phyloP scores from a whole-genome alignment of 2,888 invertebrate genomes.

The Syrphus vitripennis region DNA sequence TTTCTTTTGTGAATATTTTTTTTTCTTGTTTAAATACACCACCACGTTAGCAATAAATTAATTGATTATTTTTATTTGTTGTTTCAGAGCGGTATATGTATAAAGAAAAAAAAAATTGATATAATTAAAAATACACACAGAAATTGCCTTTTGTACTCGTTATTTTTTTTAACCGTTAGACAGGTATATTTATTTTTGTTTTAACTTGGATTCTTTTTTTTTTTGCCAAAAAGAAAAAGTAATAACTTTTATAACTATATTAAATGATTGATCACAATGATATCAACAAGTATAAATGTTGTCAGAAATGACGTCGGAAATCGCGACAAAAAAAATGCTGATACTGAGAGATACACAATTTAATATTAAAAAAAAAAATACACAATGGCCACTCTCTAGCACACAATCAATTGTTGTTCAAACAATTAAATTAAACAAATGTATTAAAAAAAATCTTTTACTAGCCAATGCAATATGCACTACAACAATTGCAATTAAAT shows the following conservation, averaged over 20 bases:
- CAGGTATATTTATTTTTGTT: slow-evolving; percentile 12
- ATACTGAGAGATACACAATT: neutral
- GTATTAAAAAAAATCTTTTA: slow-evolving; percentile 2
- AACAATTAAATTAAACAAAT: slow-evolving; percentile 56
- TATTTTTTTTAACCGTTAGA: slow-evolving; percentile 14
- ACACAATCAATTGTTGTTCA: slow-evolving; percentile 53
- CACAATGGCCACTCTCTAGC: neutral
- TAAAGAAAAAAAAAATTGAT: neutral
- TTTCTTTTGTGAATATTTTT: neutral
- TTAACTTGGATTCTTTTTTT: neutral
- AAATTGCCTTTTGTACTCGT: neutral
- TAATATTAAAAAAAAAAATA: neutral
- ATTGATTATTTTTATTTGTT: slow-evolving; percentile 26
- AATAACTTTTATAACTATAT: neutral
- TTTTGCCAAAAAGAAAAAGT: no score
- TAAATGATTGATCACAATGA: slow-evolving; percentile 43
- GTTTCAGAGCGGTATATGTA: neutral
- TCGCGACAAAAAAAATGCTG: neutral
- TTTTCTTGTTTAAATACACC: neutral
- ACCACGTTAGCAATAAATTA: neutral
- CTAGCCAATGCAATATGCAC: slow-evolving; percentile 36
- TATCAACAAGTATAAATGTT: slow-evolving; percentile 53
- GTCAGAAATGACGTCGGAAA: slow-evolving; percentile 14
- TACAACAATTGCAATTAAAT: slow-evolving; percentile 40
- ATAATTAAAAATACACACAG: neutral